Base-by-base conservation (phyloP, 2,888 invertebrate species). In the Synergus gifuensis region DNA sequence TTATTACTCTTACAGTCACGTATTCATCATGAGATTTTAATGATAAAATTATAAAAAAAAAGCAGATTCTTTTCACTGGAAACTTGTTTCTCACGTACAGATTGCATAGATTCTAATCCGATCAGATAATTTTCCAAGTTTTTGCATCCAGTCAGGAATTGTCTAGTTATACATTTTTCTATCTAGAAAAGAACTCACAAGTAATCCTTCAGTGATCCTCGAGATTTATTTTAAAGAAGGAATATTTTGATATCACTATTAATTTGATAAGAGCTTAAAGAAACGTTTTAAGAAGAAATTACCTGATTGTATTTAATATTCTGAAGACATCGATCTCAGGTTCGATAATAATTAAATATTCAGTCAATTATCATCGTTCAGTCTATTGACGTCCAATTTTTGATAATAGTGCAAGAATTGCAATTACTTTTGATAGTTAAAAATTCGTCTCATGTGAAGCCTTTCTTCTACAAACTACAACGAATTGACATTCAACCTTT, bases 1-100 rank as follows among this genome's bases (percentile, higher is more conserved):
- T 46, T 22, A 46, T 14, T 46, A 22, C 28, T 69, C 28, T 28
- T 16, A 28, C 22, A 46, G 69, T 69, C 69, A 69, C 69, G 69
- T 69, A 14, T 69, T 69, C 46, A 46, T 69, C 46, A 46, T 28
- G 28, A 16, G 67, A 69, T 69, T 49, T 69, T 44, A 69, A 49
- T 69, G 28, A 28, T 22, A 1, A 46, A 69, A 22, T 28, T 8
- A 69, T 46, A 16, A 69, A 69, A 69, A 66, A 64, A 22, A 46
- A 40, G n/a, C 16, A 28, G 14, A 14, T 16, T 8, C 16, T 69
- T 49, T 69, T 49, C 67, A 14, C 46, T 18, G n/a, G 8, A 69
- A 69, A 69, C 69, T 46, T 16, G 69, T 49, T 16, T 69, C 28
- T 69, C 14, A 7, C 46, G 49, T 69, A 22, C 69, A 46, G 46